Evolutionary conservation across 2,113 vertebrate genomes (phyloP).

Genomic region (Trogon melanurus): DNA sequence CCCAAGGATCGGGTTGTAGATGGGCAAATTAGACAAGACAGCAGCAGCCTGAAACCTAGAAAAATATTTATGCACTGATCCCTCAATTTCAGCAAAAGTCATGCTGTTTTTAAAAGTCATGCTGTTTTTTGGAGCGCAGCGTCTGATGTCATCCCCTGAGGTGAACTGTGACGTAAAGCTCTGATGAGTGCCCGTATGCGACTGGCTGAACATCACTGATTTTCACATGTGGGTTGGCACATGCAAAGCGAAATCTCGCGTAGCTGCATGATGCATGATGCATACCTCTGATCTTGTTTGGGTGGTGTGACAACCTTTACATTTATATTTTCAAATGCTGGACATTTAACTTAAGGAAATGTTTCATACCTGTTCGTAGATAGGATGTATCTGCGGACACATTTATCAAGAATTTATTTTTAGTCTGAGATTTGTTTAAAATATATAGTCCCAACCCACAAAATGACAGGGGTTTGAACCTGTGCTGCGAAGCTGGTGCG

Average conservation of each 20-base stretch:
- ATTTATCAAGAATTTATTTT: neutral
- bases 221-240: neutral
- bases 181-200: fast-evolving
- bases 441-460: neutral
- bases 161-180: neutral
- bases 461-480: neutral
- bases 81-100: neutral
- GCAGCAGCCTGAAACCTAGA: neutral
- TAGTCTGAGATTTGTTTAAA: neutral
- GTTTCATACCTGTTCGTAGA: neutral
- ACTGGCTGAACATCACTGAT: neutral
- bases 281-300: neutral
- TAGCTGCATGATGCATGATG: neutral
- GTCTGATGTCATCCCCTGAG: neutral
- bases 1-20: neutral
- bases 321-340: neutral
- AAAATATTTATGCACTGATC: neutral
- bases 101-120: neutral
- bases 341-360: neutral
- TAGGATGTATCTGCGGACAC: neutral
- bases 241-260: fast-evolving
- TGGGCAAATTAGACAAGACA: neutral
- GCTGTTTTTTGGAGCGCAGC: neutral
- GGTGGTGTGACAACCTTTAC: neutral
- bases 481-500: fast-evolving